These are phyloP conservation scores for Hippasteria phrygiana DNA, from an alignment of 53 echinoderm and acorn worm species.

Conservation along the genomic window DNA sequence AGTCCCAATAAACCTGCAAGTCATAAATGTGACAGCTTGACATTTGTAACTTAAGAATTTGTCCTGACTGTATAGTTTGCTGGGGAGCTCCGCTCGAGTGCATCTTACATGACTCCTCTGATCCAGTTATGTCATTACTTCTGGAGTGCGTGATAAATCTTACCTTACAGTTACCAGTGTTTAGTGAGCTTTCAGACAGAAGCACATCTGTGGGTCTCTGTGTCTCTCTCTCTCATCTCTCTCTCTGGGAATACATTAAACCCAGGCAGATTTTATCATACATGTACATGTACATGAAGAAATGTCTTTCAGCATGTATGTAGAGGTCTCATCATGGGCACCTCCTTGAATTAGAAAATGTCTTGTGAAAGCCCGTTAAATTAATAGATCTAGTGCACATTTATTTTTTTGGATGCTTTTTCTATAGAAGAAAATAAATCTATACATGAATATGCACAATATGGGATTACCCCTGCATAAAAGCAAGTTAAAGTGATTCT, in stretches of 20 bases:
- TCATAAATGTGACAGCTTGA: slow-evolving; percentile 13
- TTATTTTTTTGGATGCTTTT: too few relatives aligned
- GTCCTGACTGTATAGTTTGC: neutral
- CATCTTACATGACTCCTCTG: neutral
- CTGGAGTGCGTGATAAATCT: slow-evolving; percentile 28
- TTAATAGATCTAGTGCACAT: too few relatives aligned
- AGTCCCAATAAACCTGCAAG: neutral
- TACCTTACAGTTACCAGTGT: neutral
- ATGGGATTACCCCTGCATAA: too few relatives aligned
- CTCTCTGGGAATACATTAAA: neutral
- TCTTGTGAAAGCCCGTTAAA: too few relatives aligned
- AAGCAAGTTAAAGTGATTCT: too few relatives aligned
- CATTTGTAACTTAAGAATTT: slow-evolving; percentile 62
- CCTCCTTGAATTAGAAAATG: too few relatives aligned
- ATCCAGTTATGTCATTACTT: slow-evolving; percentile 30
- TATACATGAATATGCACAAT: too few relatives aligned
- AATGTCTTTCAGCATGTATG: too few relatives aligned
- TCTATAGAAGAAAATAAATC: too few relatives aligned
- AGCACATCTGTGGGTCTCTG: neutral
- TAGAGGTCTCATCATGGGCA: too few relatives aligned
- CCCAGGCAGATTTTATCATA: neutral
- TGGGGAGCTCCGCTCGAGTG: neutral
- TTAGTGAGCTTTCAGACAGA: neutral
- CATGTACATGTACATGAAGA: too few relatives aligned
- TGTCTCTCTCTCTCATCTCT: neutral